Percentiles rank a stretch among this genome's conserved stretches.
These are phyloP conservation scores for Lutjanus erythropterus DNA, from an alignment of 2,113 vertebrate genomes.

Conservation along the genomic window DNA sequence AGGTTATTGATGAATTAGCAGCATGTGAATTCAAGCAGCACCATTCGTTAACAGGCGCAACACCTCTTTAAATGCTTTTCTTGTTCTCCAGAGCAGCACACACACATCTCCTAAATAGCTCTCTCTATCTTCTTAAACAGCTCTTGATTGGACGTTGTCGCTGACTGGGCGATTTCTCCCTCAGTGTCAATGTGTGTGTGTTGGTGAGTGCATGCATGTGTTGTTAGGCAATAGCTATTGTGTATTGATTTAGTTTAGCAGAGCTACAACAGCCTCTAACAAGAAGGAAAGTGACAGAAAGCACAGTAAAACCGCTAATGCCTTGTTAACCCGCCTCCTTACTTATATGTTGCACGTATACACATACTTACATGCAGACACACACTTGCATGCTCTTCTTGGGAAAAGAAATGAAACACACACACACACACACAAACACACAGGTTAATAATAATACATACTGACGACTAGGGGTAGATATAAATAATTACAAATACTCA, in stretches of 20 bases:
- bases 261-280: conserved; percentile 60
- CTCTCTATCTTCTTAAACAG: conserved; percentile 63
- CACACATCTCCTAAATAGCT: conserved; percentile 44
- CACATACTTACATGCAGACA: background rate
- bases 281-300: conserved; percentile 67
- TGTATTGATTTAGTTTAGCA: conserved; percentile 68
- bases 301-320: conserved; percentile 55
- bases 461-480: no score
- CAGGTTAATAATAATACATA: no score
- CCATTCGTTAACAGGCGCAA: conserved; percentile 50
- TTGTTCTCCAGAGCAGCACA: conserved; percentile 21
- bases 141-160: conserved; percentile 67
- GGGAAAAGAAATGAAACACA: conserved; percentile 4
- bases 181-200: background rate
- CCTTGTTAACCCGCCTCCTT: conserved; percentile 51
- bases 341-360: conserved; percentile 21
- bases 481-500: no score
- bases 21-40: conserved; percentile 60
- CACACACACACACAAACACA: background rate
- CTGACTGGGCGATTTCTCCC: conserved; percentile 59
- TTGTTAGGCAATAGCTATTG: conserved; percentile 46
- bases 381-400: background rate
- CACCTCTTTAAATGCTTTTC: conserved; percentile 58
- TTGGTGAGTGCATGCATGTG: conserved; percentile 39
- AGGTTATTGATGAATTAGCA: conserved; percentile 66